phyloP scores from a whole-genome alignment of 2,797 vertebrate genomes.

The Melanotaenia boesemani region DNA sequence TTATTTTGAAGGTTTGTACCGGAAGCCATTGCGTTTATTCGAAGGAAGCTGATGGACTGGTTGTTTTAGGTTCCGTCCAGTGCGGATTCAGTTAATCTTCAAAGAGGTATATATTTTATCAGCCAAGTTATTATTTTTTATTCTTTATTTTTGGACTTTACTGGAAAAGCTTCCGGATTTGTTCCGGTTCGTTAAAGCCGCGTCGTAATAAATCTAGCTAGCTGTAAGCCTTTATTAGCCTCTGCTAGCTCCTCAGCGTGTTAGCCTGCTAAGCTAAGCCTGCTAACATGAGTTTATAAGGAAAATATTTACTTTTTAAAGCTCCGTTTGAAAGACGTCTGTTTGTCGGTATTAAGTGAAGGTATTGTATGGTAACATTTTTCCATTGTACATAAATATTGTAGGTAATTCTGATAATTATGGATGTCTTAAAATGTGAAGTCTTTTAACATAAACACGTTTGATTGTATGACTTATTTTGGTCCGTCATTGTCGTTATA shows the following conservation, averaged over 20 bases:
- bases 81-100: neutral
- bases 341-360: neutral
- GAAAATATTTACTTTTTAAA: neutral
- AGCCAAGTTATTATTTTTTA: no score
- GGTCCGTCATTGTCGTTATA: neutral
- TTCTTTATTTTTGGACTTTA: no score
- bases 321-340: neutral
- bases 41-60: neutral
- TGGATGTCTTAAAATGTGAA: neutral
- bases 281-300: neutral
- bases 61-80: neutral
- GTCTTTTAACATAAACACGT: neutral
- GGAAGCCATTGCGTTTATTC: neutral
- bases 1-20: constrained; percentile 11
- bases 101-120: neutral
- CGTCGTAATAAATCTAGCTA: neutral
- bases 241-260: neutral
- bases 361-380: neutral
- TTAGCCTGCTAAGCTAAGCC: neutral
- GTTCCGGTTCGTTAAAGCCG: neutral
- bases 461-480: neutral
- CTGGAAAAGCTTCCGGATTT: no score
- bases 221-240: neutral
- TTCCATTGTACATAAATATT: neutral
- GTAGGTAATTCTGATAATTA: neutral